Evolutionary conservation across 1,140 invertebrate genomes (phyloP).

Genomic region (Halotydeus destructor): DNA sequence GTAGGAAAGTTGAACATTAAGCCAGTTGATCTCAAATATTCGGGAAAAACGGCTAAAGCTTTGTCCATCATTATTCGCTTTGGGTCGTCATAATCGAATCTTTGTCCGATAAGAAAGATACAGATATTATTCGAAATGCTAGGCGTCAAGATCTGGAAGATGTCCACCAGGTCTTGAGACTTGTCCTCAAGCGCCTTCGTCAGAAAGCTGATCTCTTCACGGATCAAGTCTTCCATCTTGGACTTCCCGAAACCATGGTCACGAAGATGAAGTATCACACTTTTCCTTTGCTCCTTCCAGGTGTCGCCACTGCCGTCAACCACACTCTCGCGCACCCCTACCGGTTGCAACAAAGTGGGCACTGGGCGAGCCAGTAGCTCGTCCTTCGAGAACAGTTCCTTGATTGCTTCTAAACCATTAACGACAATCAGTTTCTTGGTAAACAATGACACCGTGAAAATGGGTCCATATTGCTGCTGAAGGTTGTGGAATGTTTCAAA

Average conservation of each 20-base stretch:
- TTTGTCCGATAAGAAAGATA: slow-evolving; percentile 12
- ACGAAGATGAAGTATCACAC: slow-evolving; percentile 43
- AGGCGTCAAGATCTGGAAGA: slow-evolving; percentile 5
- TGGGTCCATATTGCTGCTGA: slow-evolving; percentile 11
- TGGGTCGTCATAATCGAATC: slow-evolving; percentile 13
- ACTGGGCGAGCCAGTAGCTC: slow-evolving; percentile 7
- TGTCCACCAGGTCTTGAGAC: slow-evolving; percentile 6
- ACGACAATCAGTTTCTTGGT: slow-evolving; percentile 14
- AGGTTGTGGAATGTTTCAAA: slow-evolving; percentile 7
- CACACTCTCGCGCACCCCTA: not conserved
- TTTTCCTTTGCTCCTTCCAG: slow-evolving; percentile 50
- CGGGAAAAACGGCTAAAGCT: not conserved
- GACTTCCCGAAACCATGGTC: slow-evolving; percentile 49
- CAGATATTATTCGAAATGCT: slow-evolving; percentile 16
- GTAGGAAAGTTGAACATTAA: too few species aligned
- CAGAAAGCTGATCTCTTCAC: slow-evolving; percentile 14
- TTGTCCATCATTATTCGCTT: slow-evolving; percentile 8
- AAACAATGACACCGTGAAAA: slow-evolving; percentile 12
- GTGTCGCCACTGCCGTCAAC: slow-evolving; percentile 28
- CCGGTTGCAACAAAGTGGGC: not conserved
- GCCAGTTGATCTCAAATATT: slow-evolving; percentile 1
- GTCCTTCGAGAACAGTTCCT: slow-evolving; percentile 14
- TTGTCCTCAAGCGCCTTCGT: slow-evolving; percentile 7
- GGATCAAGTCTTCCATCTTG: slow-evolving; percentile 34
- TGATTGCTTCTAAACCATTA: slow-evolving; percentile 12